phyloP scores from a whole-genome alignment of 2,113 vertebrate species.

The Notarius lentiginosus region DNA sequence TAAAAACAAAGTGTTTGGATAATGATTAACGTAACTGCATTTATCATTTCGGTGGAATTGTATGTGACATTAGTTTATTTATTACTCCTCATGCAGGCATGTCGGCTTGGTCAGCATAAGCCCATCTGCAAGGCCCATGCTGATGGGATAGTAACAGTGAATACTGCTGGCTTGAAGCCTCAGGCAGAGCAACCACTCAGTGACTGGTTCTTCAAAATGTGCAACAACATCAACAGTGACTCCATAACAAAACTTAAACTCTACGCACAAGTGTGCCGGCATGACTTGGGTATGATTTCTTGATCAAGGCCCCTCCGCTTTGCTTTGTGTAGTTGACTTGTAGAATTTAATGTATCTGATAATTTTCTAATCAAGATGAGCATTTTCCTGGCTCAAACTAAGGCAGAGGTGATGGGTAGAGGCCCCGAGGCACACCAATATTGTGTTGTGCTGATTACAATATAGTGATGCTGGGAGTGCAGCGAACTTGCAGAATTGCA shows the following conservation, averaged over 20 bases:
- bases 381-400: neutral
- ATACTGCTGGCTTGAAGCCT: conserved; percentile 81
- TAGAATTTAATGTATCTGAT: neutral
- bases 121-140: conserved; percentile 88
- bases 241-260: conserved; percentile 92
- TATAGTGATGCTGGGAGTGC: neutral
- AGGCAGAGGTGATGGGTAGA: neutral
- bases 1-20: conserved; percentile 55
- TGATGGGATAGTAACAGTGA: conserved; percentile 91
- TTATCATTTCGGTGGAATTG: neutral
- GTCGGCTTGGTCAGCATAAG: conserved; percentile 93
- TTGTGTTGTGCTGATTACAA: neutral
- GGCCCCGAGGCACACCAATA: neutral
- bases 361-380: neutral
- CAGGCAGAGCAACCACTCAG: conserved; percentile 87
- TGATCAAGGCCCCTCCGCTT: neutral
- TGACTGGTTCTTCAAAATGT: conserved; percentile 92
- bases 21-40: neutral
- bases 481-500: neutral
- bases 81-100: conserved; percentile 73
- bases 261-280: conserved; percentile 94
- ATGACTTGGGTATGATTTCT: conserved; percentile 80
- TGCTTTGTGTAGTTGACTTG: neutral
- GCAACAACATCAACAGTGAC: conserved; percentile 83
- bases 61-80: neutral